Percentiles rank a stretch among this genome's conserved stretches.
phyloP scores from a whole-genome alignment of 2,888 invertebrate species.

The Gortyna flavago region DNA sequence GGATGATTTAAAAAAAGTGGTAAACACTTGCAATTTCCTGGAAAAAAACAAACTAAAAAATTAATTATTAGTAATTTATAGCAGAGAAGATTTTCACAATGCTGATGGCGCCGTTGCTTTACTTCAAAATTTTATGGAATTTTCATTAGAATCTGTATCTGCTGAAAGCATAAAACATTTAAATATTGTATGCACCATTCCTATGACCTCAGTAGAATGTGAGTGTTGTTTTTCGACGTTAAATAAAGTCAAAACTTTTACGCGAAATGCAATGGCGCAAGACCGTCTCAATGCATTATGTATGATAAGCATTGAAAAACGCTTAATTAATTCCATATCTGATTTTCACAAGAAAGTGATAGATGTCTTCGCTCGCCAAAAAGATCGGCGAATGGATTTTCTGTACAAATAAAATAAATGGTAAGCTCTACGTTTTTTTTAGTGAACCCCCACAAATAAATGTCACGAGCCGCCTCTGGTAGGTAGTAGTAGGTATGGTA shows the following conservation, averaged over 20 bases:
- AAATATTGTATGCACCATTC: too few relatives aligned
- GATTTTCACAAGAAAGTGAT: slow-evolving; percentile 13
- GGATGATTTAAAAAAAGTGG: too few relatives aligned
- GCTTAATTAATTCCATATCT: slow-evolving; percentile 3
- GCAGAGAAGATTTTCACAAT: too few relatives aligned
- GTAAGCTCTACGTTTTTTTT: too few relatives aligned
- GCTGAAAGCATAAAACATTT: slow-evolving; percentile 2
- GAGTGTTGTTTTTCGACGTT: not conserved
- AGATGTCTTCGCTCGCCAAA: not conserved
- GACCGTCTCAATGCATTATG: slow-evolving; percentile 13
- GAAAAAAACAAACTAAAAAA: too few relatives aligned
- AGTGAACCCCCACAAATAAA: too few relatives aligned
- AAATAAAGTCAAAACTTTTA: slow-evolving; percentile 7
- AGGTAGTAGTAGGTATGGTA: too few relatives aligned
- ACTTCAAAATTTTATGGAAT: not conserved
- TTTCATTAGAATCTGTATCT: not conserved
- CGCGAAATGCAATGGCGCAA: slow-evolving; percentile 1
- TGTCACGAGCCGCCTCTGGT: too few relatives aligned
- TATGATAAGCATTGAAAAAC: slow-evolving; percentile 12
- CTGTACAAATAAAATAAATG: too few relatives aligned
- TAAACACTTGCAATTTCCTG: too few relatives aligned
- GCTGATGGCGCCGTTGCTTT: not conserved
- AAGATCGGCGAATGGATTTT: too few relatives aligned
- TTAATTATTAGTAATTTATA: too few relatives aligned
- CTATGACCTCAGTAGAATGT: not conserved